These are phyloP conservation scores for Tragelaphus strepsiceros DNA, from an alignment of 2,113 vertebrate species.

Conservation along the genomic window DNA sequence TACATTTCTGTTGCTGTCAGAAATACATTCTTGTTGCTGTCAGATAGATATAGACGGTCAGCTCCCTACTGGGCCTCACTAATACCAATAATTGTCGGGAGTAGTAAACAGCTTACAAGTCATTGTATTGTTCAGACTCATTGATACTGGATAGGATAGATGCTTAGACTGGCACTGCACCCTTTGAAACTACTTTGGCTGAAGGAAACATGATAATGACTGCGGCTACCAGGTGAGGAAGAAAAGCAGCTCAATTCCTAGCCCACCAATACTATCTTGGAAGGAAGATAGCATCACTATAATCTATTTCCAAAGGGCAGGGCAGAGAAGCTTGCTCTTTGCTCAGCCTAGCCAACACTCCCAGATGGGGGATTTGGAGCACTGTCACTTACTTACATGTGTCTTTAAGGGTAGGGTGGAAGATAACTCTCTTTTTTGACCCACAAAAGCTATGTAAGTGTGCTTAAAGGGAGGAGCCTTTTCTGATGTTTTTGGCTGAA, in stretches of 20 bases:
- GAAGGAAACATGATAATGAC: background rate
- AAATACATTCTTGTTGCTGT: background rate
- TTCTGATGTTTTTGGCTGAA: background rate
- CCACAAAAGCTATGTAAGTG: background rate
- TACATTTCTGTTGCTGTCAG: background rate
- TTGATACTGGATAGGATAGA: background rate
- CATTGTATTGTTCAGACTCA: background rate
- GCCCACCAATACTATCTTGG: accelerated
- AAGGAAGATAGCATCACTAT: background rate
- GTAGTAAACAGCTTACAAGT: no score
- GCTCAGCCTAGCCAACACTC: background rate
- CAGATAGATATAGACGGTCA: background rate
- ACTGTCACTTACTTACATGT: background rate
- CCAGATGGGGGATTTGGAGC: background rate
- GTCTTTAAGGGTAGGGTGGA: background rate
- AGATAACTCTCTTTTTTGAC: background rate
- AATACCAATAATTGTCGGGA: background rate
- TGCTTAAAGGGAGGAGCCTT: no score
- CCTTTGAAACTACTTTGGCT: background rate
- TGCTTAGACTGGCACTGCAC: accelerated
- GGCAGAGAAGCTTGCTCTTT: background rate
- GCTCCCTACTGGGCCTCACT: background rate
- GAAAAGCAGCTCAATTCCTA: background rate
- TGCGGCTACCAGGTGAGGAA: background rate
- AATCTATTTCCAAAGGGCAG: background rate